These are phyloP conservation scores for Zaprionus nigranus DNA, from an alignment of 1,140 invertebrate species.

Conservation along the genomic window DNA sequence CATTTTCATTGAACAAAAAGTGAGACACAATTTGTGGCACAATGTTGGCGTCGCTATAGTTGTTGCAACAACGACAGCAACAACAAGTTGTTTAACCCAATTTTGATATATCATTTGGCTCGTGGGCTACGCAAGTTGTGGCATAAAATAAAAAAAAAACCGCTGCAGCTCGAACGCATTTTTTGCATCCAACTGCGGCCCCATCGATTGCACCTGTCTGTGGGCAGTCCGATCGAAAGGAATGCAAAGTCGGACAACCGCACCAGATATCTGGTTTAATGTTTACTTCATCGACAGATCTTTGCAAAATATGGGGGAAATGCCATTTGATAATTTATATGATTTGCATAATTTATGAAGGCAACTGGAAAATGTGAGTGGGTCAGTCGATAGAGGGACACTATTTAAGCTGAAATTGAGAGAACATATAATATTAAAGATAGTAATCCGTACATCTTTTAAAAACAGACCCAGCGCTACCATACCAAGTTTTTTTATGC, in stretches of 20 bases:
- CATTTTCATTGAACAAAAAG: constrained; percentile 75
- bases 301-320: not conserved
- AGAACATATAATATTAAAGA: not conserved
- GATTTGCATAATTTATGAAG: constrained; percentile 7
- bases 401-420: not conserved
- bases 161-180: constrained; percentile 59
- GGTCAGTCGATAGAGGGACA: not conserved
- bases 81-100: constrained; percentile 70
- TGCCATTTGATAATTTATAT: constrained; percentile 8
- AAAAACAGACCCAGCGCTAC: not conserved
- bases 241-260: constrained; percentile 25
- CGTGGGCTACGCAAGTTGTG: constrained; percentile 70
- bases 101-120: constrained; percentile 63
- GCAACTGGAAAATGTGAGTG: not conserved
- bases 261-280: constrained; percentile 12
- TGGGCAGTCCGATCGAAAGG: constrained; percentile 43
- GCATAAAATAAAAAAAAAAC: constrained; percentile 1
- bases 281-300: not conserved
- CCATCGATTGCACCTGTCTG: constrained; percentile 63
- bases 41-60: constrained; percentile 45
- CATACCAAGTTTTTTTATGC: not conserved
- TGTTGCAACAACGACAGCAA: constrained; percentile 4
- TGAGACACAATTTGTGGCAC: constrained; percentile 49
- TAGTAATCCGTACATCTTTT: not conserved
- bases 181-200: constrained; percentile 33